Base-by-base conservation (phyloP, 2,113 vertebrate genomes). In the Harpagus bidentatus region DNA sequence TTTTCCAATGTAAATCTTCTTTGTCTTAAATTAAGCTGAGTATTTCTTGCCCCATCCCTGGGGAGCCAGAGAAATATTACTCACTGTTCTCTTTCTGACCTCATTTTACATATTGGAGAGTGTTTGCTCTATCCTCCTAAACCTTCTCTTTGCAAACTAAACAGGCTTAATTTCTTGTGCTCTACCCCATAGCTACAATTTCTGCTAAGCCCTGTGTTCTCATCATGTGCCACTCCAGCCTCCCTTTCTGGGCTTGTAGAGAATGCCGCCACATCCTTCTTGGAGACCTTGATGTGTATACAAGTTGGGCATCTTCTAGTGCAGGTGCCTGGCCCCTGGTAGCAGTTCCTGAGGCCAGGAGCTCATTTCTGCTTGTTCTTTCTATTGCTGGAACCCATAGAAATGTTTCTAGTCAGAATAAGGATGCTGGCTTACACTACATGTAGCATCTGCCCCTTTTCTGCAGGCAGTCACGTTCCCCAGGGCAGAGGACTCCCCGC, bases 21-120 rank as follows among this genome's bases (percentile, higher is more conserved):
- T 93, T 71, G 59, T 82, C 89, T 94, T 94, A 76, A 92, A 79
- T 96, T 93, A 96, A 93, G 50, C 77, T 62, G 50, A 88, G 40
- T 93, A 63, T 88, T 92, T 91, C 91, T 92, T 96, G 42, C n/a
- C 69, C 72, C 29, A 25, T 93, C 93, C 59, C 81, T 84, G 59
- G 72, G 65, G 93, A 96, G 38, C 29, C 80, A 59, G 47, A 86
- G 65, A 82, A 93, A 92, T 93, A 92, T 93, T 97, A 95, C 77
- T 96, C 94, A 94, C 86, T 95, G 83, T 96, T 96, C 86, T 79
- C 80, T 88, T 92, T 92, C 52, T 96, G 93, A 96, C 96, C 94
- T 97, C 56, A 40, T 96, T 96, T 91, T 96, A 77, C 90, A 77
- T 95, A 87, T 38, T 85, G 74, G 48, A 85, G 78, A 85, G 18